Base-by-base conservation (phyloP, 2,888 invertebrate genomes). In the Willowsia nigromaculata region DNA sequence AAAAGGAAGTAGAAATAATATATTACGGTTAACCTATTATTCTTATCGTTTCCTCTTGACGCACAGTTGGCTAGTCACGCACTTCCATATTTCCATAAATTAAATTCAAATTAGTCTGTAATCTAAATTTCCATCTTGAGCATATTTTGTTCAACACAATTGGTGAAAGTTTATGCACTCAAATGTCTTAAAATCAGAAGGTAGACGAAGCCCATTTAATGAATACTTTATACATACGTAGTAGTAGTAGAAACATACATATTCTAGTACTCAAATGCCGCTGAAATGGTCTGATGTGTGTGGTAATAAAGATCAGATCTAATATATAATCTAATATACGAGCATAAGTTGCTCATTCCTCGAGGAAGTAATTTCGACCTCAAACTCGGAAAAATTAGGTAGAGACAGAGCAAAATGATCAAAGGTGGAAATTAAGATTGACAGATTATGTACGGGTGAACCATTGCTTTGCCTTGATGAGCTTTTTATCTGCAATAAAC, bases 31-130 rank as follows among this genome's bases (percentile, higher is more conserved):
- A 33, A 37, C 7, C 37, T 18, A 18, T 33, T 37, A n/a, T 9
- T 37, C 68, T 13, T 9, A n/a, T 18, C 27, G 1, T n/a, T 27
- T n/a, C 18, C 37, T 68, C 18, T 18, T 68, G 30, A 30, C 30
- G 37, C 13, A 37, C 68, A 68, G n/a, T n/a, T 37, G 68, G 37
- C 65, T 25, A 33, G 18, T 18, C 27, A 37, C n/a, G 37, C 27
- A 33, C 25, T 40, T 43, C 13, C 68, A 9, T 43, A 56, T 74
- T 47, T 74, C 25, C 74, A 47, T 43, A 47, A 74, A 47, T 47
- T 74, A 74, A 74, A 47, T 47, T 74, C 25, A 74, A 74, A 74
- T 74, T 74, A 74, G 47, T 15, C 27, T 13, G 11, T n/a, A 47
- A 22, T 6, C 15, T 25, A 47, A 33, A 47, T 27, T 74, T 74